Base-by-base conservation (phyloP, 2,113 vertebrate genomes). In the Mionectes macconnelli region DNA sequence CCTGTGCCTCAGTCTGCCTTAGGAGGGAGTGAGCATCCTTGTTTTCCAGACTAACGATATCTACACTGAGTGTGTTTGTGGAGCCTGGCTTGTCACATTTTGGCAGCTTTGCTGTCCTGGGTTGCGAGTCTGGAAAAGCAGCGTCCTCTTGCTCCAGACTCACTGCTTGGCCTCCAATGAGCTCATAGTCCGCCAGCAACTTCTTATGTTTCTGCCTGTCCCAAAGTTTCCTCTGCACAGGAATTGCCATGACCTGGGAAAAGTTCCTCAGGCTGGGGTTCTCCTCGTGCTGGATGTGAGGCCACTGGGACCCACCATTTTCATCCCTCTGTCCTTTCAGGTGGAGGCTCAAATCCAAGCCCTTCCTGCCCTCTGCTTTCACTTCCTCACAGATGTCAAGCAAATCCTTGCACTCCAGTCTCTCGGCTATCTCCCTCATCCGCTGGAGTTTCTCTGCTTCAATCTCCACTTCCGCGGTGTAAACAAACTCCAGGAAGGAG, bases 401-500 rank as follows among this genome's bases (percentile, higher is more conserved):
- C 66, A 98, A 93, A 90, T 97, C 97, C 78, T 97, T 96, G 87
- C 97, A 98, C 55, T 98, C 96, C 5, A 97, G 49, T 64, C 93
- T 97, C 74, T 97, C 88, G 0, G 97, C 97, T 76, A 97, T 80
- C 23, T 96, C 95, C 57, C 90, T 95, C 86, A 98, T 96, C 59
- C 87, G 84, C 8, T 96, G 97, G 69, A 98, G 83, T 18, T 97
- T 96, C 30, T 94, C 97, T 0, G 45, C 96, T 56, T 97, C 95
- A 2, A 98, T 97, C 82, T 98, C 96, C 50, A 98, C 96, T 56
- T 97, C 93, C 5, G 96, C 94, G 2, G 95, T 97, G 72, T 98
- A 98, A n/a, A 97, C 53, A 3, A 98, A 98, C 90, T 97, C 94
- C 66, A 98, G 92, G 78, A 98, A 98, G 33, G 96, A 96, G 57